phyloP scores from a whole-genome alignment of 2,888 invertebrate species.

The Byasa hedistus region DNA sequence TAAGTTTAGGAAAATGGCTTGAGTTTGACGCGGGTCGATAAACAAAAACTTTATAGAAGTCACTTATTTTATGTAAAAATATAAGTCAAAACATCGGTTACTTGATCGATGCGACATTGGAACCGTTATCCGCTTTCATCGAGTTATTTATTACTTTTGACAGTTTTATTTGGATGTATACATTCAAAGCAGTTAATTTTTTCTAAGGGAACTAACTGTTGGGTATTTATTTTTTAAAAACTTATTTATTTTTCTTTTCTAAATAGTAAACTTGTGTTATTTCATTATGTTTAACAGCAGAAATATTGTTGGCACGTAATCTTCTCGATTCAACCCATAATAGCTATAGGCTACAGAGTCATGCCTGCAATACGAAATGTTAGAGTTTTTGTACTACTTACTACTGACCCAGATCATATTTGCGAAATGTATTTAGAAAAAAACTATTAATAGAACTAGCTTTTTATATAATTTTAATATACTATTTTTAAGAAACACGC shows the following conservation, averaged over 20 bases:
- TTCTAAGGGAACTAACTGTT: background rate
- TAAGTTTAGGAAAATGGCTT: no score
- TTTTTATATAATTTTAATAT: no score
- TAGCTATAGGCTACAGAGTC: background rate
- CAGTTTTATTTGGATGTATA: constrained; percentile 8
- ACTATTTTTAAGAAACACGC: no score
- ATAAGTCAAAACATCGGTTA: background rate
- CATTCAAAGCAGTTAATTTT: background rate
- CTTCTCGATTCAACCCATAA: constrained; percentile 15
- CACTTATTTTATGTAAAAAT: constrained; percentile 3
- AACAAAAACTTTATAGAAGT: background rate
- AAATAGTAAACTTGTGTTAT: background rate
- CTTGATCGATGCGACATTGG: constrained; percentile 3
- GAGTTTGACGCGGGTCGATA: background rate
- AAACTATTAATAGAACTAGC: no score
- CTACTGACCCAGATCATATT: background rate
- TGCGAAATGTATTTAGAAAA: no score
- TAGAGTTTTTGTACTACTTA: background rate
- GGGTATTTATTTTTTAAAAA: no score
- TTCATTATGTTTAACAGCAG: background rate
- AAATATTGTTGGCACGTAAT: constrained; percentile 15
- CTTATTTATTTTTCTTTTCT: no score
- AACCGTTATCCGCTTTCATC: constrained; percentile 3
- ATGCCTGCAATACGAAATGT: constrained; percentile 15
- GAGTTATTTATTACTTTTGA: constrained; percentile 5